Evolutionary conservation across 2,113 vertebrate genomes (phyloP).

Genomic region (Pycnonotus jocosus): DNA sequence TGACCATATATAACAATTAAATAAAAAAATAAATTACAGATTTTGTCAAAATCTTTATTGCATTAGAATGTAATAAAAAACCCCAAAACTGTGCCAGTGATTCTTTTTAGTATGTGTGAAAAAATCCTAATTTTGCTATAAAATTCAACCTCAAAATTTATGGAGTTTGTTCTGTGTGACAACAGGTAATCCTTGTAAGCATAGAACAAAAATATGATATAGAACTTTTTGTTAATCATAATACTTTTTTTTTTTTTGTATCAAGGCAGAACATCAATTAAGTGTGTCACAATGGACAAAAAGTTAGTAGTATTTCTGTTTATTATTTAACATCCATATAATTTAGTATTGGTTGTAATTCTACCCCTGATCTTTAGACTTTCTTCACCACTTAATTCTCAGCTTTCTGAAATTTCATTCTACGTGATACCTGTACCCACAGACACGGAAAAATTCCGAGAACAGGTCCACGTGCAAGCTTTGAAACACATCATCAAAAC

Average conservation of each 20-base stretch:
- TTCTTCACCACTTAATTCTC: neutral
- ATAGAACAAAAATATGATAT: neutral
- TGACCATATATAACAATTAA: neutral
- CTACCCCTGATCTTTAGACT: neutral
- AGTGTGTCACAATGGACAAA: neutral
- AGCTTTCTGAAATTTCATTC: neutral
- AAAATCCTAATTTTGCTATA: neutral
- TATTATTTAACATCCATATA: neutral
- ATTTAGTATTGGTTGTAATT: neutral
- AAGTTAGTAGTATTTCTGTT: neutral
- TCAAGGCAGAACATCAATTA: neutral
- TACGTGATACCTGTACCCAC: accelerated
- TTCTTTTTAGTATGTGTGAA: neutral
- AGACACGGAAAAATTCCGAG: neutral
- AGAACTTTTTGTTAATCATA: neutral
- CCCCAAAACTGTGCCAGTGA: neutral
- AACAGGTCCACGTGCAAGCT: neutral
- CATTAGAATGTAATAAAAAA: neutral
- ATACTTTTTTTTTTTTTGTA: accelerated
- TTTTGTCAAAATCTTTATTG: neutral
- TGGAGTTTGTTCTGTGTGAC: neutral
- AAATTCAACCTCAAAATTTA: neutral
- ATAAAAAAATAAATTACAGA: neutral
- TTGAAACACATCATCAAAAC: neutral
- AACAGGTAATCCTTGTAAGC: neutral